Base-by-base conservation (phyloP, 2,797 vertebrate genomes). In the Coracias cyanogaster region DNA sequence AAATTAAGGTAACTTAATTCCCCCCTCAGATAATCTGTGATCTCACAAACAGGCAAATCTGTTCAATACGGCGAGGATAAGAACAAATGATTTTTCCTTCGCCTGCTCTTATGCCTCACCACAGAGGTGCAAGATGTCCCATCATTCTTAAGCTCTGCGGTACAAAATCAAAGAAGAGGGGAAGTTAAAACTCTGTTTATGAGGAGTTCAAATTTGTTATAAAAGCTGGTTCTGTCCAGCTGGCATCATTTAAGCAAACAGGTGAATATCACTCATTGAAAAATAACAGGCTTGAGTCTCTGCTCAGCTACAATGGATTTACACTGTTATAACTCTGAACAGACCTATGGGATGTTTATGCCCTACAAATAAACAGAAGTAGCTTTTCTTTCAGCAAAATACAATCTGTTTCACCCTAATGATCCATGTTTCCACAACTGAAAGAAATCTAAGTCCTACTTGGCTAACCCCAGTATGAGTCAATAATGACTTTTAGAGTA, bases 301-400 rank as follows among this genome's bases (percentile, higher is more conserved):
- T 37, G 22, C 22, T 90, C 87, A 49, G 29, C 73, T 76, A 65
- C 71, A 90, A 92, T 70, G 80, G 86, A 94, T 91, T 95, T 93
- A 57, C 77, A 84, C 37, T 35, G 37, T 55, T 82, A 1, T 43
- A 92, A 92, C 46, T 84, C 76, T 79, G 58, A 89, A n/a, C 86
- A 96, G 77, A 67, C 62, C 43, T 86, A 57, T 0, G 1, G 81
- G 80, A 95, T 76, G 86, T 89, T 95, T 96, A 92, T 86, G 80
- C 66, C 35, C 73, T 52, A 72, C 66, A 89, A 95, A 96, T 84
- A 95, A 93, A 93, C 66, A 95, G 80, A 70, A 93, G 64, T 33
- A 87, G 86, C 46, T 92, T 95, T 96, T 84, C 86, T 90, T 97
- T 93, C 94, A 93, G 90, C 88, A 92, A 82, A 95, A 95, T 26